These are phyloP conservation scores for Arenicola marina DNA, from an alignment of 2,888 invertebrate species.

Conservation along the genomic window DNA sequence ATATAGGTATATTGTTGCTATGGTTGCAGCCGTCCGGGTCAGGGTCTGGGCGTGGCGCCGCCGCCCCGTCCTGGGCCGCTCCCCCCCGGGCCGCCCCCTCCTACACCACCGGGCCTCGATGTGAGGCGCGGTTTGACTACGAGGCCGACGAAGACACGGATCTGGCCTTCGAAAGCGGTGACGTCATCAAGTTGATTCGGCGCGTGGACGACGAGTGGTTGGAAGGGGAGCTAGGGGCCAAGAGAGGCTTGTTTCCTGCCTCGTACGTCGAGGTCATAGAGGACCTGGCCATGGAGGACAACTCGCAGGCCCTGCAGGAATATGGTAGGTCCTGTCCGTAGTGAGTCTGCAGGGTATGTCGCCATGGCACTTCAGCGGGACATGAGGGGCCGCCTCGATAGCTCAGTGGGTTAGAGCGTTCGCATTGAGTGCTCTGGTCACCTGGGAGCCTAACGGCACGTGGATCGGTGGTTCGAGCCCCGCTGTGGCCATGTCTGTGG, in stretches of 20 bases:
- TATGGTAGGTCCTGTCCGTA: not conserved
- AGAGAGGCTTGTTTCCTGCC: slow-evolving; percentile 59
- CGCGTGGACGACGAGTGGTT: slow-evolving; percentile 51
- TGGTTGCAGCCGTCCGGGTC: not conserved
- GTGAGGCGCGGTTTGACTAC: slow-evolving; percentile 53
- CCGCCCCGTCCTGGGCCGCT: not conserved
- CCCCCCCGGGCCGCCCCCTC: too few relatives aligned
- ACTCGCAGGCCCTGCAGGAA: not conserved
- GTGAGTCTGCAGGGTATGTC: too few relatives aligned
- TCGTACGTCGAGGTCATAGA: slow-evolving; percentile 58
- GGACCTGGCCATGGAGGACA: slow-evolving; percentile 36
- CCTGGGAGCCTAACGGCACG: too few relatives aligned
- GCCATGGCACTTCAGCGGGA: too few relatives aligned
- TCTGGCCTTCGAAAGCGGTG: slow-evolving; percentile 48
- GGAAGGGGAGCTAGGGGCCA: slow-evolving; percentile 43
- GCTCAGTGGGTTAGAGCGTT: too few relatives aligned
- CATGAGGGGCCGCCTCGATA: too few relatives aligned
- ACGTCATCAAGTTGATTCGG: slow-evolving; percentile 42
- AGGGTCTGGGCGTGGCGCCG: too few relatives aligned
- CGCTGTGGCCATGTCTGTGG: too few relatives aligned
- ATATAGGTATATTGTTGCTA: not conserved
- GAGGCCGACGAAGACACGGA: slow-evolving; percentile 47
- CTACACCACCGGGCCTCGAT: slow-evolving; percentile 39
- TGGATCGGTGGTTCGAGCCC: too few relatives aligned
- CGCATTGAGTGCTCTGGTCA: too few relatives aligned